These are phyloP conservation scores for Eulemur coronatus DNA, from an alignment of 2,797 vertebrate species.

Conservation along the genomic window DNA sequence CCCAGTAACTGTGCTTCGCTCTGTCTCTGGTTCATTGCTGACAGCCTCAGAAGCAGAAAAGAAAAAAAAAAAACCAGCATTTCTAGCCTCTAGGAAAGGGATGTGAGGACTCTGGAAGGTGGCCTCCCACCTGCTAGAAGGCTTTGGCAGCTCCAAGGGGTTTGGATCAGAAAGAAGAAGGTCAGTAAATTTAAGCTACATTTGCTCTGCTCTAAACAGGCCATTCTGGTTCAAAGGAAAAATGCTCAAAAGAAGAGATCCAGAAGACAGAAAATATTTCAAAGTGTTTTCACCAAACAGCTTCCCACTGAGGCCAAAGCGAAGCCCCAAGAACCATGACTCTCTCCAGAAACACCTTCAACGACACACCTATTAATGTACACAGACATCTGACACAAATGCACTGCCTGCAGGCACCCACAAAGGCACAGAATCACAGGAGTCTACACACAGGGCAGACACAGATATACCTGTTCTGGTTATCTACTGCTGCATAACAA, in stretches of 20 bases:
- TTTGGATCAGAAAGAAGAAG: conserved; percentile 26
- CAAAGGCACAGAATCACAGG: background rate
- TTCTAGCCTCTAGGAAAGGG: conserved; percentile 3
- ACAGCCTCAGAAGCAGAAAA: conserved; percentile 35
- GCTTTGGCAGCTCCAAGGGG: conserved; percentile 1
- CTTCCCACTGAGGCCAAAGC: conserved; percentile 39
- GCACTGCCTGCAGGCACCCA: background rate
- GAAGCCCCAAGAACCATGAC: conserved; percentile 19
- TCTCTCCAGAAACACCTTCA: conserved; percentile 35
- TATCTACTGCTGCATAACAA: background rate
- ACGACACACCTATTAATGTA: conserved; percentile 9
- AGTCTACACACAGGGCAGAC: background rate
- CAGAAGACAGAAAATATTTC: conserved; percentile 65
- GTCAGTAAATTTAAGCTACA: conserved; percentile 58
- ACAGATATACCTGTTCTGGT: background rate
- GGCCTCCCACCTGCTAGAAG: conserved; percentile 15
- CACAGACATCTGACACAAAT: conserved; percentile 43
- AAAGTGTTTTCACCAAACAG: conserved; percentile 64
- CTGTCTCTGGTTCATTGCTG: conserved; percentile 31
- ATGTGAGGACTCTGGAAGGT: background rate
- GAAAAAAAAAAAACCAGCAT: background rate
- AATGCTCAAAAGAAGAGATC: conserved; percentile 36
- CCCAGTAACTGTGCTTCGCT: background rate
- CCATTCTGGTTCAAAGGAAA: conserved; percentile 62
- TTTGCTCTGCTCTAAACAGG: conserved; percentile 51